phyloP scores from a whole-genome alignment of 2,113 vertebrate genomes.

The Paracanthobrama guichenoti region DNA sequence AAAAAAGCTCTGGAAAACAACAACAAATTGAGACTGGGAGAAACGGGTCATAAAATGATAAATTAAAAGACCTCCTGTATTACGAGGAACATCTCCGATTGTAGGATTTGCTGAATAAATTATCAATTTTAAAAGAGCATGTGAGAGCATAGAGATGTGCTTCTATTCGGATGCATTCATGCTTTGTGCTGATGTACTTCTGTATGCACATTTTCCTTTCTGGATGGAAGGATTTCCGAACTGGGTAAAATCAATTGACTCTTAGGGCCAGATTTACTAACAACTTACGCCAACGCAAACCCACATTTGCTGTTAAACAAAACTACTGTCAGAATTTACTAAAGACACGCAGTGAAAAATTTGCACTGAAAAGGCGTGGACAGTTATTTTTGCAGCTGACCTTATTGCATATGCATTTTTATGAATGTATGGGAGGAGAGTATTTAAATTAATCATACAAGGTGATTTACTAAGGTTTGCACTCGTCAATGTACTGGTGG shows the following conservation, averaged over 20 bases:
- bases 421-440: too few relatives aligned
- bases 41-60: not conserved
- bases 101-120: not conserved
- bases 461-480: too few relatives aligned
- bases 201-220: not conserved
- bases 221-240: constrained; percentile 19
- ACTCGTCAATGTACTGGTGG: too few relatives aligned
- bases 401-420: too few relatives aligned
- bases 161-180: not conserved
- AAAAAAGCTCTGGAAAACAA: not conserved
- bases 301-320: too few relatives aligned
- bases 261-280: not conserved
- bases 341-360: too few relatives aligned
- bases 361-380: too few relatives aligned
- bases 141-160: not conserved
- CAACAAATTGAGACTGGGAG: not conserved
- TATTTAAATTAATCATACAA: too few relatives aligned
- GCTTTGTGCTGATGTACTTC: not conserved
- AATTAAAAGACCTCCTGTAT: not conserved
- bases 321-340: too few relatives aligned
- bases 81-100: not conserved
- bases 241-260: constrained; percentile 35
- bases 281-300: too few relatives aligned
- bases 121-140: not conserved
- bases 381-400: too few relatives aligned